Conservation (phyloP, 64 coral and sea anemone species). For the Platygyra sinensis region DNA sequence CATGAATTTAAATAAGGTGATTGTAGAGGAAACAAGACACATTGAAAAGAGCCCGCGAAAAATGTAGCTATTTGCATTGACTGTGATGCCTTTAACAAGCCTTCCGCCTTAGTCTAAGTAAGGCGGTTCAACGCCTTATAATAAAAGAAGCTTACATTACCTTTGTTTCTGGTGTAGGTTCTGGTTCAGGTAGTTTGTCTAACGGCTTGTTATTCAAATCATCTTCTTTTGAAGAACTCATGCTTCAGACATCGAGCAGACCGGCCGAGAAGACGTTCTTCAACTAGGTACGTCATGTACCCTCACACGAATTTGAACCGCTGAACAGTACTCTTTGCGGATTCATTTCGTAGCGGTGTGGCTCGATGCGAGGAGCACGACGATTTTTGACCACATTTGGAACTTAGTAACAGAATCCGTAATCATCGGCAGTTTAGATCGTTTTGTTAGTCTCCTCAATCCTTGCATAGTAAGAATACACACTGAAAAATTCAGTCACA, state of each 20-base stretch:
- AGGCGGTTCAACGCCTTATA: neutral
- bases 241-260: neutral
- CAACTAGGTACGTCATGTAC: neutral
- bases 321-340: neutral
- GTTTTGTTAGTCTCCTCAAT: neutral
- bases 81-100: too few relatives aligned
- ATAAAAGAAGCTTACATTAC: neutral
- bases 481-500: slow-evolving; percentile 9
- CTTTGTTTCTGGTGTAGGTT: neutral
- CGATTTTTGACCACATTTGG: neutral
- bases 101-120: too few relatives aligned
- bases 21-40: too few relatives aligned
- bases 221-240: neutral
- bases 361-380: neutral
- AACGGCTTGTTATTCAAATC: neutral
- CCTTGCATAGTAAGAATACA: neutral
- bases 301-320: neutral
- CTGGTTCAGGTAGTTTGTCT: neutral
- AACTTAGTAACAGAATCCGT: too few relatives aligned
- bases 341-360: neutral
- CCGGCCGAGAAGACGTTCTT: too few relatives aligned
- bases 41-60: too few relatives aligned
- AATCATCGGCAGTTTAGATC: slow-evolving; percentile 26
- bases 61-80: too few relatives aligned
- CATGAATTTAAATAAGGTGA: too few relatives aligned